A percentile compares a stretch with the other conserved stretches of the same genome.
Evolutionary conservation across 2,888 invertebrate genomes (phyloP).

Genomic region (Synergus laeviventris): DNA sequence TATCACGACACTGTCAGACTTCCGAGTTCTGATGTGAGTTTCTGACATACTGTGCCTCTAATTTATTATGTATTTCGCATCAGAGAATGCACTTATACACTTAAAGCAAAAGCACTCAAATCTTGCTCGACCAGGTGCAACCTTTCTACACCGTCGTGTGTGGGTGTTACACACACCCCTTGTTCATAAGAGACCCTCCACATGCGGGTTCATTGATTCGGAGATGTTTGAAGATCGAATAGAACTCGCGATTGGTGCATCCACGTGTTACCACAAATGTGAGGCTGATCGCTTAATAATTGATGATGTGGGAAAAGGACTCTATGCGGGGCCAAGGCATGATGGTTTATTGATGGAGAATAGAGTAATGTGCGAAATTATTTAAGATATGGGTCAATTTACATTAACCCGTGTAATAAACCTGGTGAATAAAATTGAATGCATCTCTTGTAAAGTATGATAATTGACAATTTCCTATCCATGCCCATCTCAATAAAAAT

Average conservation of each 20-base stretch:
- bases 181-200: slow-evolving; percentile 62
- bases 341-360: slow-evolving; percentile 23
- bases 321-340: slow-evolving; percentile 33
- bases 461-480: background rate
- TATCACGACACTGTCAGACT: slow-evolving; percentile 12
- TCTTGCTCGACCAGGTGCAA: slow-evolving; percentile 62
- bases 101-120: slow-evolving; percentile 36
- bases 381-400: background rate
- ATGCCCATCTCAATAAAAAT: slow-evolving; percentile 39
- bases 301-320: slow-evolving; percentile 15
- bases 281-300: slow-evolving; percentile 24
- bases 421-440: no score
- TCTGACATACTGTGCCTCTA: background rate
- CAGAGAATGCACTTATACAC: slow-evolving; percentile 8
- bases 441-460: background rate
- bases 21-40: background rate
- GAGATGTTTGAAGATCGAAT: slow-evolving; percentile 45
- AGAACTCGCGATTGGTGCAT: slow-evolving; percentile 4
- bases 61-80: background rate
- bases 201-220: slow-evolving; percentile 70
- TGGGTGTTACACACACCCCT: slow-evolving; percentile 63
- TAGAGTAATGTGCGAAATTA: background rate
- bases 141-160: slow-evolving; percentile 60
- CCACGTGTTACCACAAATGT: slow-evolving; percentile 33
- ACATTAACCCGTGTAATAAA: no score